Conservation (phyloP, 2,113 vertebrate species). For the Calcarius ornatus region DNA sequence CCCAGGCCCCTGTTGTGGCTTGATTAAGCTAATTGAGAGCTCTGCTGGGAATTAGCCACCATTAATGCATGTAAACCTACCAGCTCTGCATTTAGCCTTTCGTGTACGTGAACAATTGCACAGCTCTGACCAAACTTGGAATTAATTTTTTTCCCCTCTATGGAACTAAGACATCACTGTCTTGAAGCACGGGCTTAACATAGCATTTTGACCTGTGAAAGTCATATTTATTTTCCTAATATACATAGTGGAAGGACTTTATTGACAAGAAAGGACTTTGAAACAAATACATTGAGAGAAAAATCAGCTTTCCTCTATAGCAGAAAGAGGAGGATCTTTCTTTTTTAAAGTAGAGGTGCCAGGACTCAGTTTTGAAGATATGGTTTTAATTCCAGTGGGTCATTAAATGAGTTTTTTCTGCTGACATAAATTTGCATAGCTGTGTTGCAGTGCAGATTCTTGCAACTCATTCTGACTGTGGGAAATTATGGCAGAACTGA, state of each 20-base stretch:
- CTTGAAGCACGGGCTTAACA: background rate
- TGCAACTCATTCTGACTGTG: background rate
- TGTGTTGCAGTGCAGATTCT: background rate
- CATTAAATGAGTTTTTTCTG: slow-evolving; percentile 16
- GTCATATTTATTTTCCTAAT: background rate
- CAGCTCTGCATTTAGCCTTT: background rate
- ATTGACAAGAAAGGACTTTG: background rate
- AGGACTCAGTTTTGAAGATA: background rate
- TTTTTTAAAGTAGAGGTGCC: background rate
- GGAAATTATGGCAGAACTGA: background rate
- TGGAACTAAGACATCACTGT: background rate
- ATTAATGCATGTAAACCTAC: background rate
- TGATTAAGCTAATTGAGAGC: background rate
- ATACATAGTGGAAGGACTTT: background rate
- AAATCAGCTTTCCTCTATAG: background rate
- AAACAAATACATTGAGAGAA: background rate
- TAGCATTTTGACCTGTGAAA: background rate
- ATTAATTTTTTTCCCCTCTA: background rate
- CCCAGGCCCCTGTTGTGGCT: background rate
- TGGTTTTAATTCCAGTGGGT: background rate
- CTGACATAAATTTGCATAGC: slow-evolving; percentile 34
- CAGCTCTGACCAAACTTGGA: background rate
- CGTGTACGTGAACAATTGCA: accelerated
- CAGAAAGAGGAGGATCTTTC: background rate
- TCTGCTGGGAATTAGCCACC: background rate